Base-by-base conservation (phyloP, 1,140 invertebrate species). In the Arctopsyche grandis region DNA sequence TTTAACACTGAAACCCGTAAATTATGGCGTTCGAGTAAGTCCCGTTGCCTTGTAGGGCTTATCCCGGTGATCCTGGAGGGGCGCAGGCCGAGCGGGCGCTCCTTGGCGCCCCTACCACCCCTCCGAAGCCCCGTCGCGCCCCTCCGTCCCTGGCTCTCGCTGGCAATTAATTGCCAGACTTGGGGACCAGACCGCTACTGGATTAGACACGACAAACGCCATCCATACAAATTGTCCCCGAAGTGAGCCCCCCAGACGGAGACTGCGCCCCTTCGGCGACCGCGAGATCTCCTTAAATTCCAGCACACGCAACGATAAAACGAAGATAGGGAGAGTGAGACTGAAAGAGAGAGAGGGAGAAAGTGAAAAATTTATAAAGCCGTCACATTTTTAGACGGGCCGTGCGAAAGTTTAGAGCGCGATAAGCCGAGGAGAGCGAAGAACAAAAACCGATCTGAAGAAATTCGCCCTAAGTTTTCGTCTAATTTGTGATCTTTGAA, bases 1-100 rank as follows among this genome's bases (percentile, higher is more conserved):
- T 82, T 82, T 82, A 82, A 82, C 81, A 82, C 81, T 79, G 81
- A 82, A 75, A 82, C 81, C 81, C 81, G 81, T 82, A 82, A 82
- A 82, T 82, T 82, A 82, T 82, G 78, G 81, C 81, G 73, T 82
- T 82, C 81, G 76, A 77, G 75, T 82, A 82, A 82, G 81, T 82
- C 81, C 78, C 66, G 81, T 79, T 80, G 81, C 81, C 81, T 82
- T 82, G 81, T 82, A 79, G 75, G 78, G 81, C 75, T 82, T 82
- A 82, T 82, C 81, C 78, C 78, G 14, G 66, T 79, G 80, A 81
- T 81, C 80, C 80, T 60, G 70, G 58, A 63, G 78, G 60, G 38
- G 56, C 58, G 78, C 29, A 78, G 79, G 63, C 58, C 63, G 58
- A 44, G 73, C 12, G 21, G 22, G 78, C 16, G 63, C 70, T 77